Conservation (phyloP, 2,888 invertebrate genomes). For the Drosophila hamatofila region DNA sequence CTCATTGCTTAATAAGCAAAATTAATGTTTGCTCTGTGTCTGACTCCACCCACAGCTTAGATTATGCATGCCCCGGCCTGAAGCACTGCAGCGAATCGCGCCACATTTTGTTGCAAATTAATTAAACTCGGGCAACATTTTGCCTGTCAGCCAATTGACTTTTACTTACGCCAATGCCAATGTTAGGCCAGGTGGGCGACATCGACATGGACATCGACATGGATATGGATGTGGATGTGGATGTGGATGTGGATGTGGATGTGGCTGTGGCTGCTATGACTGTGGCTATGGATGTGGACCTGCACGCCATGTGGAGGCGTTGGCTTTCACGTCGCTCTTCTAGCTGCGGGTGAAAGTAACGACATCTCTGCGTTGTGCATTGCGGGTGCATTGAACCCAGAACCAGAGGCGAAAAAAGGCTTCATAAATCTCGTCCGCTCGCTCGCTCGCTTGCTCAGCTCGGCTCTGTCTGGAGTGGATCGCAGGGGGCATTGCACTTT, state of each 20-base stretch:
- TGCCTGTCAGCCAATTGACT: conserved; percentile 77
- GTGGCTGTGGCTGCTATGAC: not conserved
- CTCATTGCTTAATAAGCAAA: conserved; percentile 54
- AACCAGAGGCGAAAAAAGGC: conserved; percentile 50
- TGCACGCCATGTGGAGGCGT: conserved; percentile 60
- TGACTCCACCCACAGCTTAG: conserved; percentile 43
- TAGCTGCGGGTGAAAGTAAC: conserved; percentile 56
- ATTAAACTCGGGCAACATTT: conserved; percentile 66
- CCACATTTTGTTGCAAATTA: conserved; percentile 78
- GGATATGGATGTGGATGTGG: conserved; percentile 3
- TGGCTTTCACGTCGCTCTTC: conserved; percentile 76
- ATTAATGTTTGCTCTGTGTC: conserved; percentile 49
- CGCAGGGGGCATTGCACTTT: conserved; percentile 46
- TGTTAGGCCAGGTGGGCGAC: conserved; percentile 41
- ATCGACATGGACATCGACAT: conserved; percentile 21
- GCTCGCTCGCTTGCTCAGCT: conserved; percentile 1
- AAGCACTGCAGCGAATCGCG: conserved; percentile 42
- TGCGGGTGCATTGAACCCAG: conserved; percentile 70
- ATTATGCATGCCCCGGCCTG: conserved; percentile 60
- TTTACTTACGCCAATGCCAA: conserved; percentile 61
- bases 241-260: too few species aligned
- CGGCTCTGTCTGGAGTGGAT: conserved; percentile 22
- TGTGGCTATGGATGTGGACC: not conserved
- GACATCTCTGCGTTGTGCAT: conserved; percentile 25
- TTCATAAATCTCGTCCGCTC: conserved; percentile 71